These are phyloP conservation scores for Naja naja DNA, from an alignment of 2,113 vertebrate genomes.

Conservation along the genomic window DNA sequence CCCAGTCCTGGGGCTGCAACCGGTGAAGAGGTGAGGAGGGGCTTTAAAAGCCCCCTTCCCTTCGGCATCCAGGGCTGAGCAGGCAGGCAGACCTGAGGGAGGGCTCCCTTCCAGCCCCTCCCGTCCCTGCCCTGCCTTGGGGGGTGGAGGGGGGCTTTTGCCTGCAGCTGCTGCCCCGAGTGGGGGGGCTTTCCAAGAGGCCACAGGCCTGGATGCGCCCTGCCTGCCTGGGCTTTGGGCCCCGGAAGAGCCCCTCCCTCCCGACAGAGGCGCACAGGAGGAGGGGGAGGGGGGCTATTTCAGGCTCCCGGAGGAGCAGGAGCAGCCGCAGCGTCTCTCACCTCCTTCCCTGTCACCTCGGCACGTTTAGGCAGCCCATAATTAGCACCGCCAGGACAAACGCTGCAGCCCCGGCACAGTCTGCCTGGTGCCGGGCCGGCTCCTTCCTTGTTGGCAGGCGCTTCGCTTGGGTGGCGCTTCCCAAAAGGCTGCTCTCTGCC, in stretches of 20 bases:
- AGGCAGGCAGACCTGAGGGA: neutral
- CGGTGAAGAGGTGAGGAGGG: neutral
- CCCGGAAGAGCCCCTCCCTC: constrained; percentile 36
- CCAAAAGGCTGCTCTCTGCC: neutral
- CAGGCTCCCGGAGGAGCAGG: constrained; percentile 43
- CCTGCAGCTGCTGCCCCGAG: neutral
- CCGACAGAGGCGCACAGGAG: neutral
- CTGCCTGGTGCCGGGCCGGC: constrained; percentile 19
- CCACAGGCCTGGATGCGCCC: neutral
- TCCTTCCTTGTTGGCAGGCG: constrained; percentile 29
- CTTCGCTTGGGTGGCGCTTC: neutral
- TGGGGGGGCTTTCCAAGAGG: neutral
- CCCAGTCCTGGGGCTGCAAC: neutral
- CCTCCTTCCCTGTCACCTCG: constrained; percentile 50
- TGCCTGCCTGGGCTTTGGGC: constrained; percentile 20
- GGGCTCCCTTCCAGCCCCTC: neutral
- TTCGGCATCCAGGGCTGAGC: no score
- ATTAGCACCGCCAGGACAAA: constrained; percentile 52
- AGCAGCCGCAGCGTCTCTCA: constrained; percentile 60
- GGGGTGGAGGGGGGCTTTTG: no score
- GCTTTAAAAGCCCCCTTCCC: neutral
- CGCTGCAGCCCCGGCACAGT: neutral
- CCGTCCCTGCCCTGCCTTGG: no score
- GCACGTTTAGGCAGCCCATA: constrained; percentile 50
- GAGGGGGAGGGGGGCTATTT: constrained; percentile 42